Evolutionary conservation across 2,888 invertebrate genomes (phyloP).

Genomic region (Ephialtes manifestator): DNA sequence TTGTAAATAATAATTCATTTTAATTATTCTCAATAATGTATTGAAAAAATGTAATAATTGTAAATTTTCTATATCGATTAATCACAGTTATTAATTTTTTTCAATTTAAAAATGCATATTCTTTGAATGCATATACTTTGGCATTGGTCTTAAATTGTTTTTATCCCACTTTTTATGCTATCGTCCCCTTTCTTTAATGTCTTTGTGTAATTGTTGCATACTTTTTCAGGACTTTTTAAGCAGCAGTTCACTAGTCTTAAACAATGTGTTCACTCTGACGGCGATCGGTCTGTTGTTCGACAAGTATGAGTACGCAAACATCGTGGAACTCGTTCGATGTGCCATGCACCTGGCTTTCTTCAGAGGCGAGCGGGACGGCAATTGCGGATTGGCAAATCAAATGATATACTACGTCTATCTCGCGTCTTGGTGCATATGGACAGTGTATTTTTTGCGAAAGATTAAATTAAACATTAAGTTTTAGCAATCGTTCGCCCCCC

Average conservation of each 20-base stretch:
- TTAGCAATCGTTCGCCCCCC: constrained; percentile 38
- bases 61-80: too few species aligned
- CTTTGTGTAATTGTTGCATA: neutral
- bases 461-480: constrained; percentile 43
- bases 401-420: constrained; percentile 73
- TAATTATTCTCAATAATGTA: too few species aligned
- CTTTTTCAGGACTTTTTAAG: constrained; percentile 88
- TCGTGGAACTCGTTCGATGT: constrained; percentile 90
- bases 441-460: constrained; percentile 70
- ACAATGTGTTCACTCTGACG: constrained; percentile 90
- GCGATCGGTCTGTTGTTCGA: constrained; percentile 92
- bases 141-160: too few species aligned
- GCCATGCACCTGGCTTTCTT: constrained; percentile 87
- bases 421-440: constrained; percentile 75
- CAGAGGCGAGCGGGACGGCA: constrained; percentile 37
- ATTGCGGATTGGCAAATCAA: constrained; percentile 42
- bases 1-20: too few species aligned
- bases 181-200: neutral
- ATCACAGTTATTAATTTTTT: too few species aligned
- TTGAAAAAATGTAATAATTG: too few species aligned
- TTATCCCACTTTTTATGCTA: too few species aligned
- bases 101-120: too few species aligned
- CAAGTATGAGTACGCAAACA: constrained; percentile 88
- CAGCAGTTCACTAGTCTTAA: constrained; percentile 88
- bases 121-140: too few species aligned